Base-by-base conservation (phyloP, 2,888 invertebrate genomes). In the Argynnis bischoffii region DNA sequence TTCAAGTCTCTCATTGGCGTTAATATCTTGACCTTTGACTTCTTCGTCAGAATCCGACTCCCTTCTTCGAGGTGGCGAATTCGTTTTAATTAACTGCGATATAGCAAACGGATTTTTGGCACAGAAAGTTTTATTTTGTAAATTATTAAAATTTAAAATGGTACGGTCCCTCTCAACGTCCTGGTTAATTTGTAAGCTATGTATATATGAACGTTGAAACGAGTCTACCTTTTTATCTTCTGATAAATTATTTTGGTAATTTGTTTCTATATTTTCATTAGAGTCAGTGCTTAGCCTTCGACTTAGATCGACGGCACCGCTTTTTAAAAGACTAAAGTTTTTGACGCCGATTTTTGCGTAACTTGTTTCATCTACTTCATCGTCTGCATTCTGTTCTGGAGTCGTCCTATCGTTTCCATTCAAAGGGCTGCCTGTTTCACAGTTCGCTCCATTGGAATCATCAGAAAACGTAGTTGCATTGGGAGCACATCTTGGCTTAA, bases 401-500 rank as follows among this genome's bases (percentile, higher is more conserved):
- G 86, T 83, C 0, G 83, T 88, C 73, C 92, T 87, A 47, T 89
- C 89, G 69, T 88, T 88, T 46, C 91, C 91, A 57, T 92, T 92
- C 53, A 90, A 74, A 35, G 86, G 88, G 72, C 90, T 89, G 50
- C 78, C 79, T 64, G 81, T 75, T 63, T 85, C 84, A 73, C 89
- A 84, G 69, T 86, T 82, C 2, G 79, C 88, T 69, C 87, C 90
- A n/a, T 90, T 88, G 0, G 91, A 91, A 70, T 93, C 92, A 64
- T 94, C 93, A 6, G 93, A 92, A 77, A 90, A 93, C 1, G 88
- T 82, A 1, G 90, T 87, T 21, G 93, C 85, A 71, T 94, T 94
- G 2, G 96, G 95, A 69, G 93, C 93, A 85, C 96, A 96, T 77
- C 96, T 91, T 0, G 97, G 97, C 78, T 95, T 95, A 87, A 96